Evolutionary conservation across 2,888 invertebrate species (phyloP), one percentile per base, ranked within the genome.

Genomic region (Parnassius glacialis): DNA sequence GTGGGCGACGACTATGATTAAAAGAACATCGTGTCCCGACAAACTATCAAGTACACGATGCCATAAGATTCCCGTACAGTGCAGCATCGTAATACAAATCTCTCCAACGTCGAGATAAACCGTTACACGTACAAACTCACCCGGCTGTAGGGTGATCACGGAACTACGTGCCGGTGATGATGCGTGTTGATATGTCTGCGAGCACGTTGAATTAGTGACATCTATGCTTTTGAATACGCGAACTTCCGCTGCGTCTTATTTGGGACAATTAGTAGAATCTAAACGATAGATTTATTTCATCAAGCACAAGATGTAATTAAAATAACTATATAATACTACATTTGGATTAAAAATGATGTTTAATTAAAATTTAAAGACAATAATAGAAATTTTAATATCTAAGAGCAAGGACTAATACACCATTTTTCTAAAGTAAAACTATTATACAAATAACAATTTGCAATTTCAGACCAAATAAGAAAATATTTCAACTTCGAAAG

Each of bases 111-210:
- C 25, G 48, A 61, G 57, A 61, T 52, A 59, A 64, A 65, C 64
- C 57, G 64, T 65, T 59, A 65, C 55, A 55, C 62, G 62, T 63
- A 53, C 55, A 41, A 48, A 43, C 48, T 51, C 56, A 50, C 64
- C 60, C 59, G 61, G 45, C 57, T 53, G 57, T 54, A 51, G 52
- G 62, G 54, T 57, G 60, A 65, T 67, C 74, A 73, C 72, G 73
- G 63, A 64, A n/a, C 25, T 73, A 82, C 86, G 85, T 85, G 85
- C 65, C 56, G 43, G 51, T 64, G 85, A 85, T 85, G 67, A 59
- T 69, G 75, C 83, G 84, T 83, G 83, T 71, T 68, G 84, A 84
- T 83, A 78, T 63, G 57, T 58, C 62, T 50, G 54, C 51, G 44
- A 13, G 53, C 42, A 53, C 42, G 13, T 42, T 53, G 34, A 53